Evolutionary conservation across 1,140 invertebrate genomes (phyloP).

Genomic region (Penaeus vannamei): DNA sequence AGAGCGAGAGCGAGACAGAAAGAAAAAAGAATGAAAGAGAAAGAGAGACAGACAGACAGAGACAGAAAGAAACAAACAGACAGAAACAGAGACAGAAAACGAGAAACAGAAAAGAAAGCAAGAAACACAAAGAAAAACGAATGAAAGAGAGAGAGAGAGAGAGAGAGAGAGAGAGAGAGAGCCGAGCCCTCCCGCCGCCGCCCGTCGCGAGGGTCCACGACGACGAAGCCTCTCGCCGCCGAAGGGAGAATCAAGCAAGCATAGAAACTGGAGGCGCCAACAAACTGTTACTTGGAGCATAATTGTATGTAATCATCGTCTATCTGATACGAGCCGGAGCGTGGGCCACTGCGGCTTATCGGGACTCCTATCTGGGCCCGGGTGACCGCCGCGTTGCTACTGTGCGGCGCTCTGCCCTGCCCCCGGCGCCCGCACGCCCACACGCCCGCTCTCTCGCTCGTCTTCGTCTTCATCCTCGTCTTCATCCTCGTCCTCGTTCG

Average conservation of each 20-base stretch:
- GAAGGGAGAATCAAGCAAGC: slow-evolving; percentile 38
- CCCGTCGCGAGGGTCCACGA: not conserved
- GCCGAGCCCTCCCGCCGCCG: not conserved
- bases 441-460: too few relatives aligned
- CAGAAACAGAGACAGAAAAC: not conserved
- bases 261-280: slow-evolving; percentile 45
- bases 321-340: slow-evolving; percentile 37
- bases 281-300: slow-evolving; percentile 39
- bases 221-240: not conserved
- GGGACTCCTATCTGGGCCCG: slow-evolving; percentile 23
- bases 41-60: too few relatives aligned
- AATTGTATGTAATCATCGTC: slow-evolving; percentile 47
- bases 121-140: not conserved
- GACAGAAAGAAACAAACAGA: not conserved
- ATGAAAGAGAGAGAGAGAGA: too few relatives aligned
- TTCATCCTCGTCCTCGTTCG: too few relatives aligned
- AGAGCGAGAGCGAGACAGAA: not conserved
- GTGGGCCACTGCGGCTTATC: slow-evolving; percentile 36
- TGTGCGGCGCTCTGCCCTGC: not conserved
- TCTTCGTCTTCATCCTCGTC: too few relatives aligned
- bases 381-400: slow-evolving; percentile 38
- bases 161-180: too few relatives aligned
- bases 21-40: not conserved
- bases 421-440: not conserved
- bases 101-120: not conserved